Conservation (phyloP, 1,140 invertebrate species). For the Helicoverpa zea region DNA sequence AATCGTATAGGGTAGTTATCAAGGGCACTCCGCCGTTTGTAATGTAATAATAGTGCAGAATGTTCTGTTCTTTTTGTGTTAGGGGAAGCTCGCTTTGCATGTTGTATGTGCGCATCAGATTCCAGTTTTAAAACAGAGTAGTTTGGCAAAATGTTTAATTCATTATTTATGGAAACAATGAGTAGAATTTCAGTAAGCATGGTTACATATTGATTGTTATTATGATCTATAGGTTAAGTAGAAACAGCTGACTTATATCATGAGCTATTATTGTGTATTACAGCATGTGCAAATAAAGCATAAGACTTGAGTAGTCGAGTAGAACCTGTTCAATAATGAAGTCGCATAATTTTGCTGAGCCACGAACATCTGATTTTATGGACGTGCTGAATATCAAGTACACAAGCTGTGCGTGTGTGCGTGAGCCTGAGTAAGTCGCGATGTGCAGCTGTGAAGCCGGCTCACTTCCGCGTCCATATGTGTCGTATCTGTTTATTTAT, state of each 20-base stretch:
- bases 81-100: conserved; percentile 57
- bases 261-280: conserved; percentile 48
- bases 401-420: conserved; percentile 10
- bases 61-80: conserved; percentile 71
- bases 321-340: conserved; percentile 67
- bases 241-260: conserved; percentile 44
- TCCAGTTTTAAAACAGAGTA: conserved; percentile 28
- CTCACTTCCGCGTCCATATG: conserved; percentile 37
- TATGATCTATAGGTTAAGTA: conserved; percentile 24
- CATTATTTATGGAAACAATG: not conserved
- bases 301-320: conserved; percentile 48
- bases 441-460: conserved; percentile 32
- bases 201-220: conserved; percentile 33
- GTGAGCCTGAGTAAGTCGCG: not conserved
- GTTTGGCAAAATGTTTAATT: not conserved
- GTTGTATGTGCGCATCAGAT: conserved; percentile 35
- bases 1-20: conserved; percentile 81
- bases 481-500: conserved; percentile 34
- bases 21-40: conserved; percentile 82
- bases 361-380: conserved; percentile 48
- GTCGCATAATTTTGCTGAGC: conserved; percentile 55
- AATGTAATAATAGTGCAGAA: conserved; percentile 84
- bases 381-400: conserved; percentile 36
- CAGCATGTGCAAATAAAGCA: conserved; percentile 54
- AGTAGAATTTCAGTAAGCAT: conserved; percentile 40